Evolutionary conservation across 2,888 invertebrate species (phyloP).

Genomic region (Cetonia aurata): DNA sequence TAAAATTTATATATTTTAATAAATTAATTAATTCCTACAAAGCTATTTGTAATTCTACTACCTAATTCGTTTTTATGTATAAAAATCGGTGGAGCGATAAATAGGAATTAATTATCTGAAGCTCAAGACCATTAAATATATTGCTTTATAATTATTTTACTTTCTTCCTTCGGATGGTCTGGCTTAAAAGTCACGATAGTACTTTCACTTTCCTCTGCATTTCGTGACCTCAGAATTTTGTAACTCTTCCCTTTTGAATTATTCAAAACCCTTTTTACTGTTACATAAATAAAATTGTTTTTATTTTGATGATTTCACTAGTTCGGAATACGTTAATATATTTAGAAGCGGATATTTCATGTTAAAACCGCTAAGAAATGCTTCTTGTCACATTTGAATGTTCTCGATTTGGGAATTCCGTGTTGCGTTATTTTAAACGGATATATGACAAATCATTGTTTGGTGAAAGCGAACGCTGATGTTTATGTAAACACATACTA

Average conservation of each 20-base stretch:
- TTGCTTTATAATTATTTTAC: not conserved
- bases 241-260: constrained; percentile 1
- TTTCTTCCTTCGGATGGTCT: not conserved
- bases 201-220: constrained; percentile 31
- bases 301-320: not conserved
- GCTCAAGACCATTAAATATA: not conserved
- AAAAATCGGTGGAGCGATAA: too few species aligned
- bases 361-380: not conserved
- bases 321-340: not conserved
- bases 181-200: constrained; percentile 16
- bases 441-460: constrained; percentile 46
- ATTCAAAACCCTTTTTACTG: too few species aligned
- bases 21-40: too few species aligned
- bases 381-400: too few species aligned
- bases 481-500: not conserved
- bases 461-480: constrained; percentile 52
- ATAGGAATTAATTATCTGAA: not conserved
- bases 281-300: not conserved
- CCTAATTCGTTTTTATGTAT: too few species aligned
- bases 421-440: constrained; percentile 53
- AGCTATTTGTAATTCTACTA: too few species aligned
- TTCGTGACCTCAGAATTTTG: constrained; percentile 12
- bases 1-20: too few species aligned
- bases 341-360: not conserved
- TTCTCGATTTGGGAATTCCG: constrained; percentile 49